Evolutionary conservation across 2,888 invertebrate genomes (phyloP), one percentile per base, ranked within the genome.

Genomic region (Ariolimax columbianus): DNA sequence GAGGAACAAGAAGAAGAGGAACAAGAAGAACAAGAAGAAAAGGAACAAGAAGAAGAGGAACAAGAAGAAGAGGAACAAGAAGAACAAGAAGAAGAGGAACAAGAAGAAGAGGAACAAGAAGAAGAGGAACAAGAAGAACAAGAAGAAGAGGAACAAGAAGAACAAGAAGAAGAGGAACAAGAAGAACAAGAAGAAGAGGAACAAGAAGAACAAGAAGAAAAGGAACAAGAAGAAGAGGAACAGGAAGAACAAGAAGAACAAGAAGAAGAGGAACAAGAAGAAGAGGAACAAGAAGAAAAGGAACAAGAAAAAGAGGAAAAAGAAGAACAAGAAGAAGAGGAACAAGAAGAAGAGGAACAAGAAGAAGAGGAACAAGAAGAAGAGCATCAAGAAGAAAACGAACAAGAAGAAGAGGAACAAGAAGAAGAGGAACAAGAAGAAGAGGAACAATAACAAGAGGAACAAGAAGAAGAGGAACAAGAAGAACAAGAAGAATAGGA

Each of bases 61-160:
- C 0, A 38, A 43, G 51, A 7, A 73, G 47, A 73, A 23, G 51
- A 70, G 47, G 68, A 80, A 26, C 33, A 40, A 43, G 75, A 75
- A n/a, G 75, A 75, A 43, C 43, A 43, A 43, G 75, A 43, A n/a
- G 4, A n/a, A 43, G 78, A 72, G 3, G 55, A 72, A 77, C 55
- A 43, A 17, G 59, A 72, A 36, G 72, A n/a, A 66, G 72, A 70
- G 40, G 78, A 78, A 72, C 72, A 72, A 26, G 72, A n/a, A n/a
- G 47, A n/a, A 43, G 47, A n/a, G n/a, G 47, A n/a, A n/a, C 6
- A n/a, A 43, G n/a, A n/a, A n/a, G n/a, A 26, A n/a, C 43, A 43
- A 43, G 47, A 26, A 75, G 23, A 43, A 43, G 40, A n/a, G 43
- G 40, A n/a, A 43, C 2, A n/a, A 75, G 14, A n/a, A 75, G 40